Evolutionary conservation across 2,113 vertebrate genomes (phyloP).

Genomic region (Neoarius graeffei): DNA sequence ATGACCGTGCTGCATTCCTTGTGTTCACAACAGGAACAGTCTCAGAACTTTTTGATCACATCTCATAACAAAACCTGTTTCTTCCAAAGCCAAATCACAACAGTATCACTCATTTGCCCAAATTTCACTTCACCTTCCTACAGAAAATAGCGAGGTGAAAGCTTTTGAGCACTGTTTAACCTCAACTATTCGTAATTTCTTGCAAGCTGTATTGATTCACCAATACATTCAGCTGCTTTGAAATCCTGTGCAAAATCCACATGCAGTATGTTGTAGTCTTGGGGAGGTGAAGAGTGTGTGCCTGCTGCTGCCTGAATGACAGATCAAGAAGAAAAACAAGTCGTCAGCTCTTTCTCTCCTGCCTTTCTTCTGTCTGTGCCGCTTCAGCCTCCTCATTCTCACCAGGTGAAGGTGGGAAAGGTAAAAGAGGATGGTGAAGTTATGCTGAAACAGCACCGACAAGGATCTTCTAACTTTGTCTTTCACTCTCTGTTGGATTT

Average conservation of each 20-base stretch:
- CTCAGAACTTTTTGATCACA: no score
- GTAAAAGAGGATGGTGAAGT: conserved; percentile 24
- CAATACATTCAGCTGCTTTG: neutral
- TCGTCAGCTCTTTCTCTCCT: conserved; percentile 21
- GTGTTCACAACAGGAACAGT: no score
- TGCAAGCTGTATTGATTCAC: neutral
- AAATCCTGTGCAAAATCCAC: neutral
- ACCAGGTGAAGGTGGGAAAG: conserved; percentile 12
- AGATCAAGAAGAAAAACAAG: conserved; percentile 29
- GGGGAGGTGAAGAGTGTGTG: conserved; percentile 16
- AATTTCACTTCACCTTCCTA: neutral
- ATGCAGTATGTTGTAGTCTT: neutral
- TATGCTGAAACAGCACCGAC: conserved; percentile 44
- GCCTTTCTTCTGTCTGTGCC: conserved; percentile 9
- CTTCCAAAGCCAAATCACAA: neutral
- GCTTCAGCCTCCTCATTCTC: conserved; percentile 7
- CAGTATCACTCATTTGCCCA: neutral
- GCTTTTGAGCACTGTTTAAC: neutral
- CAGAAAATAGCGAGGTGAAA: neutral
- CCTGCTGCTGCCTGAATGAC: conserved; percentile 34
- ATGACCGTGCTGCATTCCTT: no score
- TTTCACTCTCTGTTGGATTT: conserved; percentile 17
- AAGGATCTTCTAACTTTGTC: conserved; percentile 27
- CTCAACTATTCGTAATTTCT: neutral
- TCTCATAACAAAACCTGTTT: no score